Evolutionary conservation across 1,140 invertebrate genomes (phyloP).

Genomic region (Manduca sexta): DNA sequence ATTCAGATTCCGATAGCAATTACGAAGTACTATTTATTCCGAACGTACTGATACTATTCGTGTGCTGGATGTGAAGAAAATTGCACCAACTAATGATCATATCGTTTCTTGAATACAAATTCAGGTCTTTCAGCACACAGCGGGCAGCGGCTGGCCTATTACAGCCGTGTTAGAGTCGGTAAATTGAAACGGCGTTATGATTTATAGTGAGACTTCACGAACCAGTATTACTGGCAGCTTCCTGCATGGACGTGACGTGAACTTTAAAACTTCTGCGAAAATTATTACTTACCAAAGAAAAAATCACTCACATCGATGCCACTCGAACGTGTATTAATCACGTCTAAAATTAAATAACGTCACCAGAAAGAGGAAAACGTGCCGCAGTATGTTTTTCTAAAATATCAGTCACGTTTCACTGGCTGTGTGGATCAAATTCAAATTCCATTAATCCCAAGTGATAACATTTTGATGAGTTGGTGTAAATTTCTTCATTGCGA

Average conservation of each 20-base stretch:
- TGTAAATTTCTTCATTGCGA: conserved; percentile 28
- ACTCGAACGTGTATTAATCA: no score
- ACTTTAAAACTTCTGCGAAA: conserved; percentile 29
- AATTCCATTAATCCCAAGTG: conserved; percentile 14
- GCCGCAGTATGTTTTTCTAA: no score
- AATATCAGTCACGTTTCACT: background rate
- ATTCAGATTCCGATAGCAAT: conserved; percentile 38
- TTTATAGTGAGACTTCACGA: conserved; percentile 60
- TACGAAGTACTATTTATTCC: conserved; percentile 54
- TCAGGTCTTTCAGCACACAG: conserved; percentile 51
- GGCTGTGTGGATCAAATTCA: conserved; percentile 6
- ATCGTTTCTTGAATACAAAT: conserved; percentile 66
- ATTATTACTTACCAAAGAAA: background rate
- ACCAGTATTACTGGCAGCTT: conserved; percentile 56
- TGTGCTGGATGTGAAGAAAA: conserved; percentile 55
- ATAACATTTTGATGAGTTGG: conserved; percentile 26
- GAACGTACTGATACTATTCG: conserved; percentile 43
- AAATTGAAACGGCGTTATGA: conserved; percentile 68
- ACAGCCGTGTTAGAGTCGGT: conserved; percentile 46
- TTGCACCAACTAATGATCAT: conserved; percentile 66
- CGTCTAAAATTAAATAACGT: no score
- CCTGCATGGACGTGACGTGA: conserved; percentile 47
- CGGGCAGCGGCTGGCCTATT: conserved; percentile 46
- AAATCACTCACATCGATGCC: no score
- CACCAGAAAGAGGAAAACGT: no score